Conservation (phyloP, 2,113 vertebrate genomes). For the Zapus hudsonius region DNA sequence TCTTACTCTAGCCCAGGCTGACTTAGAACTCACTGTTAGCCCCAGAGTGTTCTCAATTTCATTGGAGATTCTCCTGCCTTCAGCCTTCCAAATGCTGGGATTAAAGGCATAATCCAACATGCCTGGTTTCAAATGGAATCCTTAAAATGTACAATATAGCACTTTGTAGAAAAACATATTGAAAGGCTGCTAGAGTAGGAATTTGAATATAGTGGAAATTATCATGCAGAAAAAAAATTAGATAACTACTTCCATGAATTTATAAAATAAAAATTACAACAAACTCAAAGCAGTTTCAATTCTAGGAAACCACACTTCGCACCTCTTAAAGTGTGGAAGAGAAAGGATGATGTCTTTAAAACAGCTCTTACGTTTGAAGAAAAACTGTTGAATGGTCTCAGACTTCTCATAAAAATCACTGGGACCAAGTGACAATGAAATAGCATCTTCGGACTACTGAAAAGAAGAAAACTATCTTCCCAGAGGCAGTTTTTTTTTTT, state of each 20-base stretch:
- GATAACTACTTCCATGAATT: neutral
- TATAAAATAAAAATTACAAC: neutral
- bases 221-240: neutral
- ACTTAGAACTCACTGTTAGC: no score
- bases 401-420: neutral
- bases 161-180: neutral
- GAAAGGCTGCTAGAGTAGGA: neutral
- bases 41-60: no score
- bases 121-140: no score
- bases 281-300: neutral
- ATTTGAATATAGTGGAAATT: conserved; percentile 13
- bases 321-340: neutral
- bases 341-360: neutral
- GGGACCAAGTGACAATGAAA: neutral
- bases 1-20: no score
- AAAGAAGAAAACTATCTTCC: neutral
- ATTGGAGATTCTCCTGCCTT: no score
- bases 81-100: no score
- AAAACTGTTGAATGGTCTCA: neutral
- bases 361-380: neutral
- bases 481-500: neutral
- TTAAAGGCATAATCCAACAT: no score
- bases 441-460: neutral
- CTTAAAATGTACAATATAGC: neutral
- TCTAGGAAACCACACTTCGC: neutral